These are phyloP conservation scores for Ameiurus melas DNA, from an alignment of 2,113 vertebrate species.

Conservation along the genomic window DNA sequence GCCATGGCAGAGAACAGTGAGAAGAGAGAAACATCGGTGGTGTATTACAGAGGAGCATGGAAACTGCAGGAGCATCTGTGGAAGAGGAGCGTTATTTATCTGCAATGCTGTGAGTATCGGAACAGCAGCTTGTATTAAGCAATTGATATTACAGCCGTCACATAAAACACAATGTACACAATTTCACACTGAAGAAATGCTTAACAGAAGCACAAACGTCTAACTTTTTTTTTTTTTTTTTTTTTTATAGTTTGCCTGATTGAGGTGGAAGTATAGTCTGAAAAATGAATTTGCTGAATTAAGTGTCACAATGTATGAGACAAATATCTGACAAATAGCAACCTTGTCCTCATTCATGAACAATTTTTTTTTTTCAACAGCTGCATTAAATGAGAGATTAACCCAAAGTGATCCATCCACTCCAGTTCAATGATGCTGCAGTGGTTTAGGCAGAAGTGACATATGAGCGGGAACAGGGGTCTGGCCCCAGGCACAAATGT, in stretches of 20 bases:
- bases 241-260: neutral
- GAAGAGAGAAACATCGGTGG: neutral
- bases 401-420: neutral
- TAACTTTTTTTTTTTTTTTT: neutral
- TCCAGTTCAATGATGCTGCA: neutral
- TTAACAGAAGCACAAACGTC: neutral
- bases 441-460: neutral
- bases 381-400: neutral
- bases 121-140: neutral
- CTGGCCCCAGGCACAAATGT: neutral
- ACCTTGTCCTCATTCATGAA: neutral
- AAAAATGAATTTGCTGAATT: neutral
- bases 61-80: conserved; percentile 58
- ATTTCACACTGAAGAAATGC: neutral
- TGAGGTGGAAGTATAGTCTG: neutral
- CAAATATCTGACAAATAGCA: no score
- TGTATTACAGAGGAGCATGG: neutral
- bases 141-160: no score
- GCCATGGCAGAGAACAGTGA: conserved; percentile 54
- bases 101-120: conserved; percentile 74
- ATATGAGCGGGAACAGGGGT: neutral
- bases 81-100: conserved; percentile 69
- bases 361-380: neutral
- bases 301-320: neutral
- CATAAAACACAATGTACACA: neutral